Evolutionary conservation across 2,113 vertebrate genomes (phyloP).

Genomic region (Ceuthmochares aereus): DNA sequence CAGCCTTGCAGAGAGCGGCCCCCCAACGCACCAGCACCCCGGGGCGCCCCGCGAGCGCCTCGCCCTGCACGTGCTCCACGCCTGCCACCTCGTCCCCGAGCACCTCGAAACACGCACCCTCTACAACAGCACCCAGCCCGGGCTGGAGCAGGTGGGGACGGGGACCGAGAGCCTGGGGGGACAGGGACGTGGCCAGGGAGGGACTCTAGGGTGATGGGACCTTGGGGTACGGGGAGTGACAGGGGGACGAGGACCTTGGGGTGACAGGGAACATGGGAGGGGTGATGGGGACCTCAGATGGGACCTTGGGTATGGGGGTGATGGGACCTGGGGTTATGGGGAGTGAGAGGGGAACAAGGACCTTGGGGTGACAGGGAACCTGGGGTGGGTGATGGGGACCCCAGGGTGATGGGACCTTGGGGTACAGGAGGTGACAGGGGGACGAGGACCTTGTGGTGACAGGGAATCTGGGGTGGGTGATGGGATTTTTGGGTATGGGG

Average conservation of each 20-base stretch:
- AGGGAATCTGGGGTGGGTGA: too few relatives aligned
- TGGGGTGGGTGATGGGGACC: neutral
- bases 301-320: too few relatives aligned
- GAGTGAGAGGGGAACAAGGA: neutral
- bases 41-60: constrained; percentile 72
- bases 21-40: neutral
- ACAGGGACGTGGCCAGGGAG: too few relatives aligned
- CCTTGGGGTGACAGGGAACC: neutral
- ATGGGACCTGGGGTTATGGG: too few relatives aligned
- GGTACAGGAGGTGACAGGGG: neutral
- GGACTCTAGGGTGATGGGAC: too few relatives aligned
- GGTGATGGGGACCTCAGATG: neutral
- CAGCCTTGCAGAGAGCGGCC: constrained; percentile 29
- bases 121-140: constrained; percentile 57
- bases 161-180: neutral
- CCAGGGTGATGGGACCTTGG: too few relatives aligned
- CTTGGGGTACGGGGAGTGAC: too few relatives aligned
- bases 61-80: constrained; percentile 71
- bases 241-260: too few relatives aligned
- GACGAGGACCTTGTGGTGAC: neutral
- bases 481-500: too few relatives aligned
- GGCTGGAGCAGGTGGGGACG: constrained; percentile 71
- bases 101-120: constrained; percentile 77
- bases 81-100: constrained; percentile 71
- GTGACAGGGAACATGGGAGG: too few relatives aligned